A percentile compares a stretch with the other conserved stretches of the same genome.
Conservation (phyloP, 2,113 vertebrate genomes). For the Charadrius vociferus region DNA sequence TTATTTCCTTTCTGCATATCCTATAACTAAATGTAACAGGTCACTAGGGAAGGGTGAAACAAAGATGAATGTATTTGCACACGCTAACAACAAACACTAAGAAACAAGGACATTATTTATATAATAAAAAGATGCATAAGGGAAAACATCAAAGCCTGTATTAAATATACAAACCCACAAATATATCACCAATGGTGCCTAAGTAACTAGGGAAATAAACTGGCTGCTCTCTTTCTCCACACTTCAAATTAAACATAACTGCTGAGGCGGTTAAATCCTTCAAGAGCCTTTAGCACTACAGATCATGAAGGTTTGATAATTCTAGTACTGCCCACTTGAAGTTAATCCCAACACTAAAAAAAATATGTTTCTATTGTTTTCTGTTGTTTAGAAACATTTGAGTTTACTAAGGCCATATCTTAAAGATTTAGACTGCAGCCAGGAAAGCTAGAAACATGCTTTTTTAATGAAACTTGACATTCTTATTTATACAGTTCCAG, state of each 20-base stretch:
- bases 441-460: not conserved
- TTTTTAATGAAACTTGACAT: conserved; percentile 1
- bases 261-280: conserved; percentile 19
- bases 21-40: conserved; percentile 63
- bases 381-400: not conserved
- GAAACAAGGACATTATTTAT: conserved; percentile 60
- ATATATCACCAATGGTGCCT: conserved; percentile 27
- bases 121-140: conserved; percentile 58
- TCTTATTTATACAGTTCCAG: not conserved
- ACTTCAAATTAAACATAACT: not conserved
- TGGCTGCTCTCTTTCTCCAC: not conserved
- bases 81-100: conserved; percentile 45
- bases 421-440: not conserved
- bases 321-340: not conserved
- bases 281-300: not conserved
- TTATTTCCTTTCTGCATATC: conserved; percentile 66
- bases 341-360: not conserved
- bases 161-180: conserved; percentile 34
- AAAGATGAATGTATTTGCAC: conserved; percentile 60
- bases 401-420: not conserved
- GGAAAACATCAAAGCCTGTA: conserved; percentile 60
- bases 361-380: not conserved
- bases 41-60: conserved; percentile 63
- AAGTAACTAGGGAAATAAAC: conserved; percentile 43
- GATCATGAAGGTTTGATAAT: not conserved